Percentiles rank a stretch among this genome's conserved stretches.
These are phyloP conservation scores for Ctenodactylus gundi DNA, from an alignment of 2,113 vertebrate species.

Conservation along the genomic window DNA sequence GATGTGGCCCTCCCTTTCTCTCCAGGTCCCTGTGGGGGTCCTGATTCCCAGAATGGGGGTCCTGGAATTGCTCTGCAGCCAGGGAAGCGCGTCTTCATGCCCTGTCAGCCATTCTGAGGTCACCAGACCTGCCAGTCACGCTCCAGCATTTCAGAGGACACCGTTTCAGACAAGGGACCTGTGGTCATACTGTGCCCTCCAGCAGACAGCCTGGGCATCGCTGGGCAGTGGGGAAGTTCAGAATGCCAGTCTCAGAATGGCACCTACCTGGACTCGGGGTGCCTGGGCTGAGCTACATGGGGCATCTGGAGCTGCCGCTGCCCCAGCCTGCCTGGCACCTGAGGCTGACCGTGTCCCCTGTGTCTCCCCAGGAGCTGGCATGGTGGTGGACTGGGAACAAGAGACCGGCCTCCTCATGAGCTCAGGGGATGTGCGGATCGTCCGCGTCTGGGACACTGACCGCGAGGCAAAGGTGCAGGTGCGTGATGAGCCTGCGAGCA, in stretches of 20 bases:
- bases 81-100: background rate
- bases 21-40: too few species aligned
- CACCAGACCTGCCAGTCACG: background rate
- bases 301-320: too few species aligned
- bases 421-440: slow-evolving; percentile 95
- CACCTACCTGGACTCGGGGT: background rate
- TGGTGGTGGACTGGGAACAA: slow-evolving; percentile 99
- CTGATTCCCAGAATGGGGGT: too few species aligned
- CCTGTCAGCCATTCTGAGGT: background rate
- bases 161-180: background rate
- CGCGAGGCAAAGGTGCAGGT: slow-evolving; percentile 99
- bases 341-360: accelerated
- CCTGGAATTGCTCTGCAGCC: background rate
- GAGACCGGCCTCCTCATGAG: slow-evolving; percentile 97
- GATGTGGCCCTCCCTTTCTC: background rate
- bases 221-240: background rate
- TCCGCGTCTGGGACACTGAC: slow-evolving; percentile 98
- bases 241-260: background rate
- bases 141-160: background rate
- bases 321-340: background rate
- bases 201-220: too few species aligned
- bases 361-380: slow-evolving; percentile 90
- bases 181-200: accelerated
- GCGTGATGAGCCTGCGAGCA: background rate
- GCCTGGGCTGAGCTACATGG: too few species aligned